phyloP scores from a whole-genome alignment of 2,888 invertebrate species.

The Drosophila mayaguana region DNA sequence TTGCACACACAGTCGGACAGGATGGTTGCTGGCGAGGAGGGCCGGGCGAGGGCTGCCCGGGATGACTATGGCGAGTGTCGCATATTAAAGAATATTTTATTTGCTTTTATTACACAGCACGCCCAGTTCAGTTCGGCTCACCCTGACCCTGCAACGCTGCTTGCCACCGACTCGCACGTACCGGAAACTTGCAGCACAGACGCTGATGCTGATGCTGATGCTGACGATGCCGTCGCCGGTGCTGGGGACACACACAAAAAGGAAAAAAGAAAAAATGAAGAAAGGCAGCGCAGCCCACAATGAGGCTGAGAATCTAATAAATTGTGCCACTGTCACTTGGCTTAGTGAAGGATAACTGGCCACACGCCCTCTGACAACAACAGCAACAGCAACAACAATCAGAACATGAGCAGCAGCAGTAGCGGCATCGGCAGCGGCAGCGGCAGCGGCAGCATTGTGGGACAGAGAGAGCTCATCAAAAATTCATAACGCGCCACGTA shows the following conservation, averaged over 20 bases:
- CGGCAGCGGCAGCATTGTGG: conserved; percentile 34
- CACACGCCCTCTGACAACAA: conserved; percentile 63
- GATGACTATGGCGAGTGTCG: conserved; percentile 71
- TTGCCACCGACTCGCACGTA: conserved; percentile 35
- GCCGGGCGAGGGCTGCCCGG: conserved; percentile 4
- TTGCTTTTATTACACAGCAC: conserved; percentile 77
- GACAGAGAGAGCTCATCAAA: conserved; percentile 74
- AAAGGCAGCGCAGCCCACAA: conserved; percentile 56
- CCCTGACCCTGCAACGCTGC: conserved; percentile 20
- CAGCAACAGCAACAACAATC: conserved; percentile 39
- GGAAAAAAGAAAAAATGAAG: conserved; percentile 25
- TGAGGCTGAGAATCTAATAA: conserved; percentile 80
- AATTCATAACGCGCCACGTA: conserved; percentile 83
- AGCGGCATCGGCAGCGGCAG: conserved; percentile 28
- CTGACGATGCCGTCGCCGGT: conserved; percentile 37
- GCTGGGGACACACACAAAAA: conserved; percentile 11
- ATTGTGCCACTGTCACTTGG: conserved; percentile 82
- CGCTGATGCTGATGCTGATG: conserved; percentile 54
- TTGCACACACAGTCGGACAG: conserved; percentile 55
- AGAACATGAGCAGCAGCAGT: conserved; percentile 38
- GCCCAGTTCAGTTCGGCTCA: conserved; percentile 50
- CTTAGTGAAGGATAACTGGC: conserved; percentile 82
- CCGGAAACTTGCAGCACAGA: conserved; percentile 78
- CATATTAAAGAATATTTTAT: conserved; percentile 81
- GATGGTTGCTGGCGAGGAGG: neutral